Conservation (phyloP, 1,140 invertebrate genomes). For the Chironomus striatipennis region DNA sequence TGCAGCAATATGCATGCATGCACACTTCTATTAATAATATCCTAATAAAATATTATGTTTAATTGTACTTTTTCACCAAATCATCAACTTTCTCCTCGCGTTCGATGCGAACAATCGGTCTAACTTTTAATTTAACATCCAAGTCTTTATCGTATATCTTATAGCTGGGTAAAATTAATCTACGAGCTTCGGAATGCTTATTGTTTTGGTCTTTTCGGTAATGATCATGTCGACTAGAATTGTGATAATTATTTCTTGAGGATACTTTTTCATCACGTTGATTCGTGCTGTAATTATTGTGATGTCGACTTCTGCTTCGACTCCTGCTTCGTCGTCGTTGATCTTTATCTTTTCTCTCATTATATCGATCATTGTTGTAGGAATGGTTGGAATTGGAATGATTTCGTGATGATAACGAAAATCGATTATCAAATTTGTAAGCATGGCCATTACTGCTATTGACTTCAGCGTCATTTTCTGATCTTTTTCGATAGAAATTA, state of each 20-base stretch:
- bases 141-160: slow-evolving; percentile 18
- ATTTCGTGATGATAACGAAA: neutral
- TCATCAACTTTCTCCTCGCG: neutral
- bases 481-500: neutral
- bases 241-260: neutral
- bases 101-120: slow-evolving; percentile 6
- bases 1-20: neutral
- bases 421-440: neutral
- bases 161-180: neutral
- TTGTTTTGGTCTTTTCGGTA: slow-evolving; percentile 13
- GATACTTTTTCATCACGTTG: neutral
- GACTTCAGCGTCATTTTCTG: neutral
- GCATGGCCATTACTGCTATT: neutral
- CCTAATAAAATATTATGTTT: neutral
- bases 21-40: neutral
- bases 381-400: neutral
- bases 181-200: slow-evolving; percentile 15
- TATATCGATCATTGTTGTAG: neutral
- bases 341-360: neutral
- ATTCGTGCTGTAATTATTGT: neutral
- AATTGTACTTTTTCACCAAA: slow-evolving; percentile 18
- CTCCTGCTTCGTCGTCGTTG: neutral
- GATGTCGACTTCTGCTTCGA: neutral
- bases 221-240: slow-evolving; percentile 17
- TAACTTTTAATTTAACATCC: slow-evolving; percentile 12